Conservation (phyloP, 2,888 invertebrate species). For the Tuberolachnus salignus region DNA sequence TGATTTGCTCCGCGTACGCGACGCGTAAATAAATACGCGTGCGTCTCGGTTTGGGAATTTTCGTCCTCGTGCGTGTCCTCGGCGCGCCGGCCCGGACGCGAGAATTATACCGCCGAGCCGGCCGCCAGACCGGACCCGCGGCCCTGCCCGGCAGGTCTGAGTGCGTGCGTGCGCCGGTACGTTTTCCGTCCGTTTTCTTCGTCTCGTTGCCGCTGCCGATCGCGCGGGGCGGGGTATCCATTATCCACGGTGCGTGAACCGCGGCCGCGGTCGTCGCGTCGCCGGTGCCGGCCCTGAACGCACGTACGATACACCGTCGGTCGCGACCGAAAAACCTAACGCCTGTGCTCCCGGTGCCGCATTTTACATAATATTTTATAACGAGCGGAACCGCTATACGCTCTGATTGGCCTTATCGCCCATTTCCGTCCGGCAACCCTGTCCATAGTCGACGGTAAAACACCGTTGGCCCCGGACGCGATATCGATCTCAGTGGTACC, state of each 20-base stretch:
- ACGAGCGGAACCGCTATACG: too few species aligned
- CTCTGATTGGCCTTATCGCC: too few species aligned
- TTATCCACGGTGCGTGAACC: conserved; percentile 43
- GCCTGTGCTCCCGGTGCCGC: too few species aligned
- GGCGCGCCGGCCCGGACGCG: background rate
- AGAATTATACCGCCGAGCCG: conserved; percentile 12
- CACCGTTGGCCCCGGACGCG: too few species aligned
- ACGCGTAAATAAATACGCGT: background rate
- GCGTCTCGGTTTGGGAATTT: background rate
- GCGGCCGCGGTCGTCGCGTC: background rate
- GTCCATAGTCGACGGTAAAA: too few species aligned
- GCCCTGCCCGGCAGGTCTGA: background rate
- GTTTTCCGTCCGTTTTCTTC: background rate
- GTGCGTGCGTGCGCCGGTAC: background rate
- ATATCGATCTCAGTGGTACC: too few species aligned
- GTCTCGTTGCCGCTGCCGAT: background rate
- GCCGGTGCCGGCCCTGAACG: background rate
- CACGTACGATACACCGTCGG: background rate
- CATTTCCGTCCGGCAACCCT: too few species aligned
- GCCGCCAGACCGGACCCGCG: background rate
- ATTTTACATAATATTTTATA: too few species aligned
- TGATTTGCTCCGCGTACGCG: background rate
- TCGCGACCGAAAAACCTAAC: too few species aligned
- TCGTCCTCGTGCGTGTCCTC: conserved; percentile 38
- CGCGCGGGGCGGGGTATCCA: background rate